Base-by-base conservation (phyloP, 2,113 vertebrate species). In the Notechis scutatus region DNA sequence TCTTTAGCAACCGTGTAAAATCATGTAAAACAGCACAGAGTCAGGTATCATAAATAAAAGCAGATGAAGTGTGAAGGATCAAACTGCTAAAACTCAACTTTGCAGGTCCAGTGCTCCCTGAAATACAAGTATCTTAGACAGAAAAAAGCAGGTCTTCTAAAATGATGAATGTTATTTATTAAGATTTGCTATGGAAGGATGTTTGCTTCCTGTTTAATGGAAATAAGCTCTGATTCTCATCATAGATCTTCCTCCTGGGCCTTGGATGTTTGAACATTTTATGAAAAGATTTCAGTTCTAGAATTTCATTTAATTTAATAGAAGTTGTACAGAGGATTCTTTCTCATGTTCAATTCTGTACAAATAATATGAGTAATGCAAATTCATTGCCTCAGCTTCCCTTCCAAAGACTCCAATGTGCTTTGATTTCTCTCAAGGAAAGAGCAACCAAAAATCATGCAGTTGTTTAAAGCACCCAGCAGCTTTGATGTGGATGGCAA, bases 401-500 rank as follows among this genome's bases (percentile, higher is more conserved):
- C 57, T 20, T 50, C 64, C 56, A 5, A 52, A 85, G 85, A 89
- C 90, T 89, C 54, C 89, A 88, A 26, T 52, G 21, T n/a, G 87
- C 29, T 93, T 91, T 54, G 26, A 9, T 90, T 95, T 94, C 54
- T 3, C 56, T 94, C 81, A 94, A 92, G 89, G 92, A 94, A 93
- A 52, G 1, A 91, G 14, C 24, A 2, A 56, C 9, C 18, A 88
- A 74, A 57, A 54, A 69, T 23, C 21, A 92, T 39, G 21, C 18
- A 54, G 26, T 26, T 24, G 42, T 64, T 87, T 56, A 50, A 55
- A 15, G 56, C 5, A 4, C 5, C 50, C 64, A 45, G 54, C 24
- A 24, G 39, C 90, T 57, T 42, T 86, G 23, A 29, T 24, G 3
- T 55, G n/a, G n/a, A 39, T 24, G 52, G 3, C 34, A 56, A 85